A percentile compares a stretch with the other conserved stretches of the same genome.
Evolutionary conservation across 2,797 vertebrate species (phyloP).

Genomic region (Rhinoraja longicauda): DNA sequence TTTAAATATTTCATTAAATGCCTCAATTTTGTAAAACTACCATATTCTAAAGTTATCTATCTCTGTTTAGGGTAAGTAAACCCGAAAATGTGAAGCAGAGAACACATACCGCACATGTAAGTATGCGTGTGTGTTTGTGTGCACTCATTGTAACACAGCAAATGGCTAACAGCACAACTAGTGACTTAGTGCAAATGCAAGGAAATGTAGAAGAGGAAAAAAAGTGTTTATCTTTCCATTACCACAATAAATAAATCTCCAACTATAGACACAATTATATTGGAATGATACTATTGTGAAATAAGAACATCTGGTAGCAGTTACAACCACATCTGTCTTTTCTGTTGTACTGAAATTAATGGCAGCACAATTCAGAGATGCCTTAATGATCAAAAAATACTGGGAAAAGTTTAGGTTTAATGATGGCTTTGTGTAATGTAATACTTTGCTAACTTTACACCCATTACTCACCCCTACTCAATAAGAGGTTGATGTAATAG

Average conservation of each 20-base stretch:
- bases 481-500: neutral
- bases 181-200: neutral
- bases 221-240: slow-evolving; percentile 1
- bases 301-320: slow-evolving; percentile 44
- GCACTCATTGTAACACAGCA: neutral
- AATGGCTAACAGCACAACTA: neutral
- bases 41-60: neutral
- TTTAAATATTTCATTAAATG: neutral
- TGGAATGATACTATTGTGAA: slow-evolving; percentile 20
- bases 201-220: neutral
- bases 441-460: neutral
- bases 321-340: slow-evolving; percentile 43
- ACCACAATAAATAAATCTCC: slow-evolving; percentile 28
- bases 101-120: neutral
- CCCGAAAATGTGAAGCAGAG: neutral
- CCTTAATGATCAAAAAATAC: slow-evolving; percentile 35
- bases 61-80: neutral
- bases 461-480: slow-evolving; percentile 8
- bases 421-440: neutral
- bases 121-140: too few species aligned
- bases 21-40: neutral
- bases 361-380: slow-evolving; percentile 39
- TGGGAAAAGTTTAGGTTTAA: slow-evolving; percentile 20
- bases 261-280: slow-evolving; percentile 24
- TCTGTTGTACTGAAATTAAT: slow-evolving; percentile 42